Evolutionary conservation across 2,888 invertebrate species (phyloP).

Genomic region (Ophion slaviceki): DNA sequence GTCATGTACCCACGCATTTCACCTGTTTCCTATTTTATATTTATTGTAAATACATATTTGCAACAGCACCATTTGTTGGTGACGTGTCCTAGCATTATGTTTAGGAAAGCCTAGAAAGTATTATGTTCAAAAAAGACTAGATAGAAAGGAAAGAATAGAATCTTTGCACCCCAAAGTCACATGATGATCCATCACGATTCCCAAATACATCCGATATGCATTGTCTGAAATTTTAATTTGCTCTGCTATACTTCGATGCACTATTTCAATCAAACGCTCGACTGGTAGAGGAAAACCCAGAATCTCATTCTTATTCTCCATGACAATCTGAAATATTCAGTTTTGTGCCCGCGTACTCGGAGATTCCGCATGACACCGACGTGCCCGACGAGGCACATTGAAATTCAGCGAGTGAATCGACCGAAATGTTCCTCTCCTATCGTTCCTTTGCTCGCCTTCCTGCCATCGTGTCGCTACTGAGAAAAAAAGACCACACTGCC

Average conservation of each 20-base stretch:
- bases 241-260: neutral
- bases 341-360: constrained; percentile 60
- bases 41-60: neutral
- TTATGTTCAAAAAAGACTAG: too few relatives aligned
- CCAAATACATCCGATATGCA: neutral
- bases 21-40: constrained; percentile 8
- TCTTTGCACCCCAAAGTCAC: neutral
- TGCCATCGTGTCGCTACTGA: neutral
- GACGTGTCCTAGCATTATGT: neutral
- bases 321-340: constrained; percentile 37
- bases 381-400: constrained; percentile 64
- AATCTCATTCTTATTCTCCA: constrained; percentile 21
- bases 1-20: neutral
- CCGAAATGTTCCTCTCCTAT: constrained; percentile 16
- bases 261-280: neutral
- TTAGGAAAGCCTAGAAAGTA: too few relatives aligned
- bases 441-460: neutral
- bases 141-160: neutral
- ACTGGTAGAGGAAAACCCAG: neutral
- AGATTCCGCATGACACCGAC: constrained; percentile 66
- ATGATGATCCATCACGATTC: neutral
- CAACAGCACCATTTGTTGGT: neutral
- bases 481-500: constrained; percentile 42
- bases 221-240: neutral
- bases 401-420: constrained; percentile 69